These are phyloP conservation scores for Pteruthius melanotis DNA, from an alignment of 2,113 vertebrate species.

Conservation along the genomic window DNA sequence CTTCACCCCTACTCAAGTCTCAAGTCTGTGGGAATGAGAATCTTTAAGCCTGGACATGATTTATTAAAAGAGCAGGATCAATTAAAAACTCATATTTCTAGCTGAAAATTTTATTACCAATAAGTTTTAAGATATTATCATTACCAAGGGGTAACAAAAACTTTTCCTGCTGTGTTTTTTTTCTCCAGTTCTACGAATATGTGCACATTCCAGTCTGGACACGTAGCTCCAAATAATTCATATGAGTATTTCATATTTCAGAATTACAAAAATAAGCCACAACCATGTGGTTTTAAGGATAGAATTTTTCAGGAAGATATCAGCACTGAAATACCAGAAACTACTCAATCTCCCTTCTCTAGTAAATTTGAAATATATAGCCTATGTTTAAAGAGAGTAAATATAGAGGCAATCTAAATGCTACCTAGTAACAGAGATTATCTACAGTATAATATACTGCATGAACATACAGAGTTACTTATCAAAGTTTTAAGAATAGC, in stretches of 20 bases:
- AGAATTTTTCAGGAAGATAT: not conserved
- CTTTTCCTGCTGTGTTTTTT: not conserved
- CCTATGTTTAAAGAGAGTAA: not conserved
- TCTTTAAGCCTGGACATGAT: not conserved
- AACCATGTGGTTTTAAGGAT: not conserved
- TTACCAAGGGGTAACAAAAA: not conserved
- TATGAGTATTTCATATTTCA: not conserved
- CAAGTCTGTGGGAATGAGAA: not conserved
- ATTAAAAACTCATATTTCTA: conserved; percentile 40
- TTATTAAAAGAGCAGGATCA: conserved; percentile 36
- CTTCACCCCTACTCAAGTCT: not conserved
- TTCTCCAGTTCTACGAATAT: not conserved
- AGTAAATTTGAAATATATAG: not conserved
- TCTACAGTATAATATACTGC: not conserved
- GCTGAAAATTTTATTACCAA: not conserved
- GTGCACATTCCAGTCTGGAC: not conserved
- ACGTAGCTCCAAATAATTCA: not conserved
- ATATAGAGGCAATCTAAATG: not conserved
- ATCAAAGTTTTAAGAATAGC: not conserved
- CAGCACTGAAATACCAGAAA: not conserved
- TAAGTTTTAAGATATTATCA: not conserved
- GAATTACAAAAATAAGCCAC: not conserved
- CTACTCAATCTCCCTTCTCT: not conserved
- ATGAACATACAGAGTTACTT: not conserved
- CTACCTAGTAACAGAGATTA: not conserved